A percentile compares a stretch with the other conserved stretches of the same genome.
Evolutionary conservation across 2,113 vertebrate genomes (phyloP).

Genomic region (Climacteris rufus): DNA sequence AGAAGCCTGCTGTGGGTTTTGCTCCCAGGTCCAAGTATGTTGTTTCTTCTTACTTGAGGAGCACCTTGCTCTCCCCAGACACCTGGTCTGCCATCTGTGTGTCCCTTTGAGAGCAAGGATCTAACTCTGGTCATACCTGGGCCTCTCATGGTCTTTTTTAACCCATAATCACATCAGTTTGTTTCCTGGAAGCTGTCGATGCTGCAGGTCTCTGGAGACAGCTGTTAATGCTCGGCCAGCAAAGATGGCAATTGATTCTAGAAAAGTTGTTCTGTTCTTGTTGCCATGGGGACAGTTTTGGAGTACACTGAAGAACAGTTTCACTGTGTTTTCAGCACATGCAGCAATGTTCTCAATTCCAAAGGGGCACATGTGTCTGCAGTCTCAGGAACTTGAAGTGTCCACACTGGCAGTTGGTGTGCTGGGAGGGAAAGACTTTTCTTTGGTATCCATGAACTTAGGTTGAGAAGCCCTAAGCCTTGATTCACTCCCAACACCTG

Average conservation of each 20-base stretch:
- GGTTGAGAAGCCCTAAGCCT: background rate
- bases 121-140: background rate
- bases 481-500: background rate
- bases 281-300: background rate
- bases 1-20: background rate
- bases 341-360: background rate
- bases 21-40: background rate
- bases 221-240: background rate
- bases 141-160: background rate
- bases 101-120: background rate
- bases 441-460: background rate
- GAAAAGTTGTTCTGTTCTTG: background rate
- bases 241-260: background rate
- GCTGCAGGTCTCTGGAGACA: background rate
- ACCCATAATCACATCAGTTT: background rate
- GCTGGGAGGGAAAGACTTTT: background rate
- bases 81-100: background rate
- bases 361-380: background rate
- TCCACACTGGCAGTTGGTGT: background rate
- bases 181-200: constrained; percentile 14
- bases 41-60: background rate
- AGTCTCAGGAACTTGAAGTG: background rate
- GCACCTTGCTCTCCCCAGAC: background rate
- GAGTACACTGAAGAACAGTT: background rate
- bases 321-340: background rate